These are phyloP conservation scores for Drosophila nigricruria DNA, from an alignment of 2,888 invertebrate species.

Conservation along the genomic window DNA sequence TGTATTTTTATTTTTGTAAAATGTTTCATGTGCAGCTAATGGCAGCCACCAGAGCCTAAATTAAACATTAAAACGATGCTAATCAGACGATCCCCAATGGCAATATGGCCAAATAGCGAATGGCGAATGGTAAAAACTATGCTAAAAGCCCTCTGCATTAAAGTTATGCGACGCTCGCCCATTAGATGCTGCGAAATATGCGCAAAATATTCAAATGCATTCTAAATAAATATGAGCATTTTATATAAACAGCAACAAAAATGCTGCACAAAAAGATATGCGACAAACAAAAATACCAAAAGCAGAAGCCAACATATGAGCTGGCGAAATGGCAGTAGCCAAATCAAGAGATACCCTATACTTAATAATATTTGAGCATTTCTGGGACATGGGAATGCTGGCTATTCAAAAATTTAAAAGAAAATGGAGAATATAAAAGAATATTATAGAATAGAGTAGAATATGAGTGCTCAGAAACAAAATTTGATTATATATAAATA, in stretches of 20 bases:
- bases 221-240: constrained; percentile 75
- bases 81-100: constrained; percentile 71
- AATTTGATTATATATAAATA: too few relatives aligned
- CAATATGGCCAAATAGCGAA: constrained; percentile 33
- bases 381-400: too few relatives aligned
- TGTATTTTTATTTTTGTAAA: constrained; percentile 22
- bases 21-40: constrained; percentile 54
- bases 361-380: too few relatives aligned
- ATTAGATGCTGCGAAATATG: constrained; percentile 61
- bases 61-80: constrained; percentile 78
- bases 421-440: too few relatives aligned
- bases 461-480: too few relatives aligned
- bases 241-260: constrained; percentile 65
- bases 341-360: constrained; percentile 4
- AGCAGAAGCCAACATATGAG: constrained; percentile 15
- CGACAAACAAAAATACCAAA: constrained; percentile 37
- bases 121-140: constrained; percentile 24
- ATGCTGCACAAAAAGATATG: constrained; percentile 49
- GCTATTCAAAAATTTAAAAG: too few relatives aligned
- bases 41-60: constrained; percentile 70
- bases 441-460: too few relatives aligned
- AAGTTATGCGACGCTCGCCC: constrained; percentile 52
- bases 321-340: accelerated
- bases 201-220: constrained; percentile 76
- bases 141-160: constrained; percentile 68